phyloP scores from a whole-genome alignment of 2,888 invertebrate genomes.

The Tenthredo livida region DNA sequence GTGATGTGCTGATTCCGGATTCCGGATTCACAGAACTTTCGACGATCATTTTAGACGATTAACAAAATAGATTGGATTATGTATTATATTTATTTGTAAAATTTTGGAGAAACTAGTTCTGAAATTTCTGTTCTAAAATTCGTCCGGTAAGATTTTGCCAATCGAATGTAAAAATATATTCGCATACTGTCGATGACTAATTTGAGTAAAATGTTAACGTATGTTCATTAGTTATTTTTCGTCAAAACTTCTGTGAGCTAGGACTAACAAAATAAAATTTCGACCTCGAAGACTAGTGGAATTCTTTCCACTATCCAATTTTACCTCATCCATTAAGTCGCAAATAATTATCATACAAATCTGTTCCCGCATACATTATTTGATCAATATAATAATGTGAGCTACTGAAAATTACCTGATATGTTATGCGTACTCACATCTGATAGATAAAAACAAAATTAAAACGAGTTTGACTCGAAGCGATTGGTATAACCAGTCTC shows the following conservation, averaged over 20 bases:
- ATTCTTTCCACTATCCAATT: not conserved
- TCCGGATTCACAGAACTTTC: no score
- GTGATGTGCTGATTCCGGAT: no score
- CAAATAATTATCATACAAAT: constrained; percentile 14
- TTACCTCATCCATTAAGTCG: not conserved
- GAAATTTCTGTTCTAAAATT: not conserved
- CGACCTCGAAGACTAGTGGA: not conserved
- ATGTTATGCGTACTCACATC: not conserved
- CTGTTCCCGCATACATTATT: not conserved
- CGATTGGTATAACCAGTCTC: not conserved
- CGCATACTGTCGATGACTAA: not conserved
- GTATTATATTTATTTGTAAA: no score
- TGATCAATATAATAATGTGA: not conserved
- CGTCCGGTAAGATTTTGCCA: not conserved
- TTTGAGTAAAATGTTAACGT: not conserved
- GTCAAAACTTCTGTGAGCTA: not conserved
- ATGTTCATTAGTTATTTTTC: not conserved
- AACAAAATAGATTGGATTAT: no score
- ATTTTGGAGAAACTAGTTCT: no score
- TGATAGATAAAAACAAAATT: not conserved
- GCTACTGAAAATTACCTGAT: not conserved
- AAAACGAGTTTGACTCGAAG: not conserved
- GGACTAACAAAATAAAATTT: not conserved
- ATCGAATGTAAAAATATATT: not conserved
- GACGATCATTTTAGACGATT: no score